Conservation (phyloP, 2,113 vertebrate genomes). For the Actinemys pallida region DNA sequence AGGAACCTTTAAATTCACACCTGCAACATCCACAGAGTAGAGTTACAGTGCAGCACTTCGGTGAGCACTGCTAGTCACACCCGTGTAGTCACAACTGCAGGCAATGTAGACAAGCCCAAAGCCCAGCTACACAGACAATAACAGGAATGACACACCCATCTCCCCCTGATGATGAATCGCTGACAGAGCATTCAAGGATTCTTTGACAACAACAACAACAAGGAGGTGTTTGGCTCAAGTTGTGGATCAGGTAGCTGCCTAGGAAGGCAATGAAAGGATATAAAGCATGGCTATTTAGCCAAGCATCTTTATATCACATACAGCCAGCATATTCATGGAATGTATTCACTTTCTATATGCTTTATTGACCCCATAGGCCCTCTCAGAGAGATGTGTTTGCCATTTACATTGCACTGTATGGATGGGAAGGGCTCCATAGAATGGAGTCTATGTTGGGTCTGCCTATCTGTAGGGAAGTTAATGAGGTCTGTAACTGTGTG, state of each 20-base stretch:
- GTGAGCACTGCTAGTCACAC: too few relatives aligned
- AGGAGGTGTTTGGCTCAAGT: background rate
- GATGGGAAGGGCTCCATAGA: background rate
- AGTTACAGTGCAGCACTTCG: background rate
- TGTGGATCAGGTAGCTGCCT: background rate
- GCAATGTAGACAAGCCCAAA: background rate
- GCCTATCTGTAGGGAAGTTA: background rate
- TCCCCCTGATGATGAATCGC: background rate
- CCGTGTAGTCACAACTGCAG: too few relatives aligned
- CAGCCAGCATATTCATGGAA: background rate
- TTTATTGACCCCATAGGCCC: background rate
- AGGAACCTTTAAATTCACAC: background rate
- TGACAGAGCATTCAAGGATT: background rate
- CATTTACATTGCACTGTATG: background rate
- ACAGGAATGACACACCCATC: background rate
- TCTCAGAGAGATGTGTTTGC: constrained; percentile 5
- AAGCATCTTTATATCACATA: background rate
- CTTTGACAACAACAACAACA: background rate
- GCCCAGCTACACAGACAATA: background rate
- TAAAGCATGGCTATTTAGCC: background rate
- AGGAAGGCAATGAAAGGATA: background rate
- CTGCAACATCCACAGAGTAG: background rate
- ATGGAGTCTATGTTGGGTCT: background rate
- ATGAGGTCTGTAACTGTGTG: background rate
- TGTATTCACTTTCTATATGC: background rate